Evolutionary conservation across 2,797 vertebrate species (phyloP), one percentile per base, ranked within the genome.

Genomic region (Aplochiton taeniatus): DNA sequence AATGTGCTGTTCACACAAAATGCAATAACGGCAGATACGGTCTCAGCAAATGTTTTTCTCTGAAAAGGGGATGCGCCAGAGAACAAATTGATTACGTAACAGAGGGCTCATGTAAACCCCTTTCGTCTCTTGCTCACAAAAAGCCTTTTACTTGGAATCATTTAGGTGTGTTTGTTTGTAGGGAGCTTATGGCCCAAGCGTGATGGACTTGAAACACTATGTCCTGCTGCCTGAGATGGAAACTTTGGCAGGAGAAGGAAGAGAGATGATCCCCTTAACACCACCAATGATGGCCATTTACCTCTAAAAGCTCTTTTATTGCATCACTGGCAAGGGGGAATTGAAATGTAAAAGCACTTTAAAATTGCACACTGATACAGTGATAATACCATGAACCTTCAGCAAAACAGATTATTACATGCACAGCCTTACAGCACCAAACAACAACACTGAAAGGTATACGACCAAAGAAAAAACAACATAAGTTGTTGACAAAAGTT

Each of bases 81-180:
- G 13, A 77, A 74, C 55, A 6, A 82, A 78, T 81, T 75, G 68
- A 77, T 84, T 80, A 81, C 74, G 70, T 73, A 79, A 78, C 76
- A 64, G 80, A 85, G 75, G 58, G 74, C 78, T 86, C 85, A 81
- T 77, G 72, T 83, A 84, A 85, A 79, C 66, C 81, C 73, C 75
- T 42, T 68, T 64, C 79, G 81, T 82, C 74, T 74, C 78, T 75
- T 75, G 70, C n/a, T 4, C 10, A 17, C n/a, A 85, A 86, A 83
- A 80, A 73, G 68, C 79, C 81, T 78, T 79, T 70, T 79, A 73
- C 44, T 65, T 11, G 78, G 80, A 83, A 84, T 79, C 79, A 78
- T 86, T 88, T 81, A 78, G 76, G 19, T n/a, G 70, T 69, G 77
- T 72, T 68, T 79, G 79, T 73, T 77, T 74, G 31, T 6, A 31